Conservation (phyloP, 2,113 vertebrate species). For the Spilogale gracilis region DNA sequence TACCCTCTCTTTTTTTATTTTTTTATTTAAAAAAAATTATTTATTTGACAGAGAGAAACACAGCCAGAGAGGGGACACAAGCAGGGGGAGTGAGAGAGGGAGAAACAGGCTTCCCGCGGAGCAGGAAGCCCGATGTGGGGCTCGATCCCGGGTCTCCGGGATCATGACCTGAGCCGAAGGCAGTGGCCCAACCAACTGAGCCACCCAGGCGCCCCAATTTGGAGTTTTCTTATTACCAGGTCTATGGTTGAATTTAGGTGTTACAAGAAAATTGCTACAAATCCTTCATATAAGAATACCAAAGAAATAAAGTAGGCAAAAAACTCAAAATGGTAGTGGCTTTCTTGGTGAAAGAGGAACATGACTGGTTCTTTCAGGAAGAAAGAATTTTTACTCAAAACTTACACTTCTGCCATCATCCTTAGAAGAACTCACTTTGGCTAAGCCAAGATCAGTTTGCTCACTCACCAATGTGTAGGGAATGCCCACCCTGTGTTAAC, state of each 20-base stretch:
- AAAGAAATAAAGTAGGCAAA: constrained; percentile 17
- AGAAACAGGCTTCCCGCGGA: too few species aligned
- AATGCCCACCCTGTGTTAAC: too few species aligned
- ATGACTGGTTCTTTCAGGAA: background rate
- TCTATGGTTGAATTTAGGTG: background rate
- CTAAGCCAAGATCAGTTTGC: background rate
- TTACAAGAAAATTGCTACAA: background rate
- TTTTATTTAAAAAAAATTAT: too few species aligned
- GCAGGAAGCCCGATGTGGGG: too few species aligned
- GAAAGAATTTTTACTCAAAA: background rate
- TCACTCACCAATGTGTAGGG: background rate
- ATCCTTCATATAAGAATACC: background rate
- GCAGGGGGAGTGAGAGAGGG: too few species aligned
- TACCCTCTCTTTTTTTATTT: too few species aligned
- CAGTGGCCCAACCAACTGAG: too few species aligned
- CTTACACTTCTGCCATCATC: background rate
- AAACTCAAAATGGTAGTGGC: background rate
- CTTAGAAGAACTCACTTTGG: background rate
- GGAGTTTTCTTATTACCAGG: background rate
- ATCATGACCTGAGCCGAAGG: too few species aligned
- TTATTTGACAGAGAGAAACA: too few species aligned
- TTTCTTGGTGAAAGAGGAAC: background rate
- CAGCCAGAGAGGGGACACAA: too few species aligned
- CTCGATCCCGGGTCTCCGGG: too few species aligned
- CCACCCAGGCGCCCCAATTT: background rate